A percentile compares a stretch with the other conserved stretches of the same genome.
These are phyloP conservation scores for Sarcophilus harrisii DNA, from an alignment of 2,797 vertebrate genomes.

Conservation along the genomic window DNA sequence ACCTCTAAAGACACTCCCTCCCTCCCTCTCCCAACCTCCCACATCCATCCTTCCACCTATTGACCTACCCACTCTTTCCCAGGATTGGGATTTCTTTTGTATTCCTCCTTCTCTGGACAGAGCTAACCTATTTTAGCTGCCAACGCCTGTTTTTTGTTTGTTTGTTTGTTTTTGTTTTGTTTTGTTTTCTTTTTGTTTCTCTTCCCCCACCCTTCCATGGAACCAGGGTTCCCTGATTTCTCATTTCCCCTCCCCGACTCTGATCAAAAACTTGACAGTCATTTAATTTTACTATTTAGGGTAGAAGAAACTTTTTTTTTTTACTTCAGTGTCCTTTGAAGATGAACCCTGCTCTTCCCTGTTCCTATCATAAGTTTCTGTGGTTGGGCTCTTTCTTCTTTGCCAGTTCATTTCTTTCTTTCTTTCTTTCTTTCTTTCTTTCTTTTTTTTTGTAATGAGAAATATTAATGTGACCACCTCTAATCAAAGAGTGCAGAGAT, in stretches of 20 bases:
- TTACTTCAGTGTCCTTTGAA: no score
- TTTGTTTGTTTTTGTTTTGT: no score
- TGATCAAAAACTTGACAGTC: neutral
- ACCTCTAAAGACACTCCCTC: neutral
- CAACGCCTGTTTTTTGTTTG: neutral
- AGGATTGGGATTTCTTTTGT: neutral
- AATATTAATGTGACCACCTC: no score
- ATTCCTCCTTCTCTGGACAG: neutral
- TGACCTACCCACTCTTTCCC: neutral
- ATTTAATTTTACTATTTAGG: no score
- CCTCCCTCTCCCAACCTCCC: conserved; percentile 30
- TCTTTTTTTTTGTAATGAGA: no score
- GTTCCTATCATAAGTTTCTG: neutral
- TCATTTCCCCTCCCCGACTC: conserved; percentile 10
- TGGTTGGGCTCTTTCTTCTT: no score
- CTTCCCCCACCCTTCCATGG: neutral
- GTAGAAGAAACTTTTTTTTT: no score
- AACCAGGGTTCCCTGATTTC: conserved; percentile 22
- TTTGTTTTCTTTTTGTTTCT: no score
- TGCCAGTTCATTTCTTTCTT: no score
- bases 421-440: no score
- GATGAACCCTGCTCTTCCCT: neutral
- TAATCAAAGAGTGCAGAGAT: no score
- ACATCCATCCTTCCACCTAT: neutral
- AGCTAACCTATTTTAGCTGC: neutral